Evolutionary conservation across 2,797 vertebrate species (phyloP).

Genomic region (Tauraco hartlaubi): DNA sequence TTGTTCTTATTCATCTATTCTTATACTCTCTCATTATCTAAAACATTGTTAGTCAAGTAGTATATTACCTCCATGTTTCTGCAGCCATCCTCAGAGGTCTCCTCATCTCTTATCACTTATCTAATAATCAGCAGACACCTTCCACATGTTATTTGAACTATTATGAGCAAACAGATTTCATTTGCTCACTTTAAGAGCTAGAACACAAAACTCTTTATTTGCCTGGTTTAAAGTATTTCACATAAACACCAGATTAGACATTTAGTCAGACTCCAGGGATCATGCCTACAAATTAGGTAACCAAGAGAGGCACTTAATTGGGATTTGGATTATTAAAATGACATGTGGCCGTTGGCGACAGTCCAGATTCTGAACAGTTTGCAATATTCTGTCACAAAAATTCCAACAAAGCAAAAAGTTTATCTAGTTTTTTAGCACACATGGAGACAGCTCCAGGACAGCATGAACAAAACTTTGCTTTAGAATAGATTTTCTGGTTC

Average conservation of each 20-base stretch:
- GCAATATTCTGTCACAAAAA: neutral
- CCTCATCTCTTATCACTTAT: neutral
- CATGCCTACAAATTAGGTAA: slow-evolving; percentile 4
- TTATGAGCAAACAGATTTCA: neutral
- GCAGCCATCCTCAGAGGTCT: neutral
- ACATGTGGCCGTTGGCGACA: neutral
- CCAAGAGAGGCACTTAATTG: neutral
- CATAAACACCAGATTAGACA: slow-evolving; percentile 9
- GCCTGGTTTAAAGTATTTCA: slow-evolving; percentile 29
- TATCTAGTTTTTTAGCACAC: neutral
- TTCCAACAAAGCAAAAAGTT: neutral
- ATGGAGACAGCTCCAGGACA: neutral
- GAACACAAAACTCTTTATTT: slow-evolving; percentile 6
- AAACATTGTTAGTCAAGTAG: neutral
- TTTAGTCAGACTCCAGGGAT: neutral
- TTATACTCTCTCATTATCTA: neutral
- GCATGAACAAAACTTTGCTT: neutral
- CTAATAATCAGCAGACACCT: neutral
- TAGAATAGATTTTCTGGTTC: neutral
- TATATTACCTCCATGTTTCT: neutral
- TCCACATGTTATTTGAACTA: neutral
- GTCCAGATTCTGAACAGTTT: neutral
- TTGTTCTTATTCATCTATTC: neutral
- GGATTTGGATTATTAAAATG: slow-evolving; percentile 22
- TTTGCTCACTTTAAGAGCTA: neutral